Evolutionary conservation across 2,113 vertebrate genomes (phyloP).

Genomic region (Cynocephalus volans): DNA sequence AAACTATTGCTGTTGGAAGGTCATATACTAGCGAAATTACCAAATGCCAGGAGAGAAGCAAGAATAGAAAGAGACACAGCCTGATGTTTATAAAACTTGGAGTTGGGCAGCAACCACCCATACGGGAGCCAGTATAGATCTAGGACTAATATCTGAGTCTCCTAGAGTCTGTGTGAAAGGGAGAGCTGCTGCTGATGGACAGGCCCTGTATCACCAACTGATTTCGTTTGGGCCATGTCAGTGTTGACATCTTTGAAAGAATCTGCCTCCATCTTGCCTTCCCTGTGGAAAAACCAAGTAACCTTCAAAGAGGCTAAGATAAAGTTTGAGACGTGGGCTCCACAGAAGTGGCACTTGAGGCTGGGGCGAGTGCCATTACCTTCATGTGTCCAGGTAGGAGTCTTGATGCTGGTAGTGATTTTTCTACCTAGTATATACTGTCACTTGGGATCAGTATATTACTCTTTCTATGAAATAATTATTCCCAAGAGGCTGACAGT

Average conservation of each 20-base stretch:
- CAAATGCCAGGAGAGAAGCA: neutral
- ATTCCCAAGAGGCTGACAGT: conserved; percentile 27
- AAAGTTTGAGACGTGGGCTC: neutral
- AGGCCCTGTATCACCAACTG: neutral
- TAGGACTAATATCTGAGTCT: neutral
- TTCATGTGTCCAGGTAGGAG: neutral
- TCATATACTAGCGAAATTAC: neutral
- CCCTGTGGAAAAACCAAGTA: neutral
- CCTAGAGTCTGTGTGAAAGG: neutral
- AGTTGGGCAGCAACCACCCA: neutral
- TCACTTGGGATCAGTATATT: neutral
- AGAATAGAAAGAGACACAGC: neutral
- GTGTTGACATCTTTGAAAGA: neutral
- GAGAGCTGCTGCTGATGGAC: neutral
- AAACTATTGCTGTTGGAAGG: neutral
- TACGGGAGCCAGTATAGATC: neutral
- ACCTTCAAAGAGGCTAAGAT: neutral
- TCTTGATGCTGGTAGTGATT: conserved; percentile 19
- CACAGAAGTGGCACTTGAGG: neutral
- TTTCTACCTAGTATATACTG: neutral
- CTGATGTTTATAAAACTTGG: neutral
- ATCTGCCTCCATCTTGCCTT: neutral
- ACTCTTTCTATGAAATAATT: conserved; percentile 25
- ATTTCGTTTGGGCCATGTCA: neutral
- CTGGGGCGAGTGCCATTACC: neutral